Conservation (phyloP, 2,888 invertebrate species). For the Stictocephala bisonia region DNA sequence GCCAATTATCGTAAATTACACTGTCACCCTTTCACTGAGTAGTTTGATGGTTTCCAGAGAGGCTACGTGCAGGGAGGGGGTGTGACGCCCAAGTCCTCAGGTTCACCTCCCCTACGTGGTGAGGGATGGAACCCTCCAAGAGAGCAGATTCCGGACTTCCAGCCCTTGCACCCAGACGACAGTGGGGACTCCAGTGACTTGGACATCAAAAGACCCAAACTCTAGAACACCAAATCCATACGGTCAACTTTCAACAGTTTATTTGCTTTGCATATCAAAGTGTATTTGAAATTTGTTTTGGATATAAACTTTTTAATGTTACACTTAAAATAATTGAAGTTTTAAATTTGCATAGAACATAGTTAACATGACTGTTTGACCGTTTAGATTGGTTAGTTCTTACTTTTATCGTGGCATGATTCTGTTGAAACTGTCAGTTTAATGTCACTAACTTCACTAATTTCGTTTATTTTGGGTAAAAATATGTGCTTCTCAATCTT, state of each 20-base stretch:
- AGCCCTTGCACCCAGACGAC: constrained; percentile 63
- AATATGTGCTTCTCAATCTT: no score
- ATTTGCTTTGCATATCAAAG: constrained; percentile 31
- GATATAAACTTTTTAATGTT: no score
- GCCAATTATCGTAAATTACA: no score
- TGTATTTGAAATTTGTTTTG: no score
- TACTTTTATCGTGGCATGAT: neutral
- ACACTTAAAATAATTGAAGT: no score
- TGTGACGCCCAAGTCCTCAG: constrained; percentile 62
- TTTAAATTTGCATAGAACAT: no score
- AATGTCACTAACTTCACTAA: no score
- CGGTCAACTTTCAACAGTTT: constrained; percentile 18
- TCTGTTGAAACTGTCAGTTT: constrained; percentile 27
- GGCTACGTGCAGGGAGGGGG: constrained; percentile 46
- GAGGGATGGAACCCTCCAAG: constrained; percentile 66
- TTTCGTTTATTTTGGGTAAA: no score
- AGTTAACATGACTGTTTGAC: no score
- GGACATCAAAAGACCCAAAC: constrained; percentile 60
- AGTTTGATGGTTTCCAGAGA: constrained; percentile 52
- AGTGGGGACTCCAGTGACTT: constrained; percentile 60
- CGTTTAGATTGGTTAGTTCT: neutral
- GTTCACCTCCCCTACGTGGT: constrained; percentile 64
- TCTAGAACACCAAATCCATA: constrained; percentile 50
- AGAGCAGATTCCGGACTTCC: constrained; percentile 66
- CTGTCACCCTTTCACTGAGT: no score